Evolutionary conservation across 1,140 invertebrate species (phyloP).

Genomic region (Drusus annulatus): DNA sequence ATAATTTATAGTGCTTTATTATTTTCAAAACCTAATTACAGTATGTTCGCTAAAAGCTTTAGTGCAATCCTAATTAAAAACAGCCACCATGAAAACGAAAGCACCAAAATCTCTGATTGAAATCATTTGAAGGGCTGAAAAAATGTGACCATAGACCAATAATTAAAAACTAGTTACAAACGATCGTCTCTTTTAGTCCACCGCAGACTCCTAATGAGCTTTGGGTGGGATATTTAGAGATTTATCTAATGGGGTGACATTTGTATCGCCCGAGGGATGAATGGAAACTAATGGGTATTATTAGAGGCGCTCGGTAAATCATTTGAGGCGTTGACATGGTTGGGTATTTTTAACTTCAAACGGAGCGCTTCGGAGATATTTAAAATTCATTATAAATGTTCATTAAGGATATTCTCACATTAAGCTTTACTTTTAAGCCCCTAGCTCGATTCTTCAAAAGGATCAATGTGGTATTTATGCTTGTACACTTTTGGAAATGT

Average conservation of each 20-base stretch:
- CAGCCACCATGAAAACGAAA: too few species aligned
- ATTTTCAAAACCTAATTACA: too few species aligned
- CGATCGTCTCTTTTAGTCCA: background rate
- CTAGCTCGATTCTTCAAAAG: too few species aligned
- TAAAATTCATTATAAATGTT: background rate
- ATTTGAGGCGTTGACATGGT: background rate
- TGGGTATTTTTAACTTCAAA: background rate
- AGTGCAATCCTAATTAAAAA: too few species aligned
- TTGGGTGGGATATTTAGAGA: background rate
- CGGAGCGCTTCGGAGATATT: background rate
- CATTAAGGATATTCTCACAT: background rate
- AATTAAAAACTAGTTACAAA: background rate
- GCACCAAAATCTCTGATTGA: too few species aligned
- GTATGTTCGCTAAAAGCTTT: too few species aligned
- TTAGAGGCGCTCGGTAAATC: background rate
- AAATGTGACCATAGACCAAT: background rate
- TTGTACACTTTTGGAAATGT: too few species aligned
- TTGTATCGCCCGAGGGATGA: background rate
- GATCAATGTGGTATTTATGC: too few species aligned
- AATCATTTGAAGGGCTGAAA: too few species aligned
- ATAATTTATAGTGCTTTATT: too few species aligned
- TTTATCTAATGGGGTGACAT: constrained; percentile 14
- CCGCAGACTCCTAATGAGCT: background rate
- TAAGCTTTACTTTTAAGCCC: too few species aligned
- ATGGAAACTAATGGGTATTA: too few species aligned